Conservation (phyloP, 2,797 vertebrate genomes). For the Gallinago stenura region DNA sequence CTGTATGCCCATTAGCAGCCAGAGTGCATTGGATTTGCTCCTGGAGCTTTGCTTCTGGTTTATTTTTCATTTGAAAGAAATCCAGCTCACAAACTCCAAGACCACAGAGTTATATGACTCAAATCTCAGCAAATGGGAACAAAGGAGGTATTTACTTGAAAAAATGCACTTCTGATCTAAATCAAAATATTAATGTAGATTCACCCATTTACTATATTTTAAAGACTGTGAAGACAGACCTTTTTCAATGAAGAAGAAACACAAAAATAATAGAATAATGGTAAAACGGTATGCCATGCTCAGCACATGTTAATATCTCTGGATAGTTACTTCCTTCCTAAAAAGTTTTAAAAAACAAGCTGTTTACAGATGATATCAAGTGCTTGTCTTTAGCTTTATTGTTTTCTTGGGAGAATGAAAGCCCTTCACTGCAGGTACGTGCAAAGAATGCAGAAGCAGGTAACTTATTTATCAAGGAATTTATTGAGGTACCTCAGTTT, state of each 20-base stretch:
- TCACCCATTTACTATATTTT: not conserved
- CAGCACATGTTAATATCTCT: not conserved
- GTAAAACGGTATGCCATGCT: not conserved
- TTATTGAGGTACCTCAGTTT: conserved; percentile 2
- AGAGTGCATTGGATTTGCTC: conserved; percentile 18
- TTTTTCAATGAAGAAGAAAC: not conserved
- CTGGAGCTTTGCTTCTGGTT: conserved; percentile 52
- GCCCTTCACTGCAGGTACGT: not conserved
- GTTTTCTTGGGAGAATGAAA: conserved; percentile 20
- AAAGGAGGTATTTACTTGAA: conserved; percentile 12
- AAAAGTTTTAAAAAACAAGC: not conserved
- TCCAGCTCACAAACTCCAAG: conserved; percentile 20
- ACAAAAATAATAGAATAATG: not conserved
- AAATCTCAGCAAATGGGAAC: conserved; percentile 17
- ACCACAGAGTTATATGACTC: conserved; percentile 1
- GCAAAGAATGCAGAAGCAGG: not conserved
- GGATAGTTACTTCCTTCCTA: not conserved
- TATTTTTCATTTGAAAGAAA: conserved; percentile 58
- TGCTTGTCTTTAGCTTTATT: conserved; percentile 3
- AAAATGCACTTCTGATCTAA: not conserved
- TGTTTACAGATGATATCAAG: not conserved
- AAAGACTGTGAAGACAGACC: not conserved
- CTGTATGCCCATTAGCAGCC: conserved; percentile 7
- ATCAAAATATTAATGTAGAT: not conserved
- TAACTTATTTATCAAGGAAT: conserved; percentile 23